These are phyloP conservation scores for Stigmatopora argus DNA, from an alignment of 2,113 vertebrate genomes.

Conservation along the genomic window DNA sequence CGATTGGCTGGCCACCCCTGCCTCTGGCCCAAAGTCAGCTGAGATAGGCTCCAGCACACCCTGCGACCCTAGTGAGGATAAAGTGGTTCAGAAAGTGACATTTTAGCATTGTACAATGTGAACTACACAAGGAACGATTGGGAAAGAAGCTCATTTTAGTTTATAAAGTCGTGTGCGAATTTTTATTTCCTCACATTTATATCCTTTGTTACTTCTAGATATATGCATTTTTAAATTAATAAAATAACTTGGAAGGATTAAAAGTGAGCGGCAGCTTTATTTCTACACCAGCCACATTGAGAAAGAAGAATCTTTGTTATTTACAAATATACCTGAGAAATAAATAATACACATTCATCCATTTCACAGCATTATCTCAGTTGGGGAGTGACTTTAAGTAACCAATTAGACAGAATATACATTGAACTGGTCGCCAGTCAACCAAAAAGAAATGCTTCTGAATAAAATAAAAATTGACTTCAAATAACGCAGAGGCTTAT, in stretches of 20 bases:
- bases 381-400: not conserved
- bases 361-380: not conserved
- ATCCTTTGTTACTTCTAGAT: not conserved
- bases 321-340: constrained; percentile 54
- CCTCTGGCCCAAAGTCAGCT: no score
- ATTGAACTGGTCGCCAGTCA: not conserved
- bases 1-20: no score
- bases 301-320: constrained; percentile 38
- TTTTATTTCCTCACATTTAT: not conserved
- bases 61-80: no score
- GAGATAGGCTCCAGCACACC: no score
- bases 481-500: not conserved
- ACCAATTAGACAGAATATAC: not conserved
- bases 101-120: no score
- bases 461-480: not conserved
- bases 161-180: no score
- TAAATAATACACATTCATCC: constrained; percentile 8
- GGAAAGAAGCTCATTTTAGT: no score
- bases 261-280: constrained; percentile 4
- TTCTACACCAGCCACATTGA: constrained; percentile 33
- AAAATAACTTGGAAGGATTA: not conserved
- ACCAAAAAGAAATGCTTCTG: not conserved
- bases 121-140: no score
- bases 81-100: no score
- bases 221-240: not conserved